Conservation (phyloP, 2,797 vertebrate genomes). For the Aythya fuligula region DNA sequence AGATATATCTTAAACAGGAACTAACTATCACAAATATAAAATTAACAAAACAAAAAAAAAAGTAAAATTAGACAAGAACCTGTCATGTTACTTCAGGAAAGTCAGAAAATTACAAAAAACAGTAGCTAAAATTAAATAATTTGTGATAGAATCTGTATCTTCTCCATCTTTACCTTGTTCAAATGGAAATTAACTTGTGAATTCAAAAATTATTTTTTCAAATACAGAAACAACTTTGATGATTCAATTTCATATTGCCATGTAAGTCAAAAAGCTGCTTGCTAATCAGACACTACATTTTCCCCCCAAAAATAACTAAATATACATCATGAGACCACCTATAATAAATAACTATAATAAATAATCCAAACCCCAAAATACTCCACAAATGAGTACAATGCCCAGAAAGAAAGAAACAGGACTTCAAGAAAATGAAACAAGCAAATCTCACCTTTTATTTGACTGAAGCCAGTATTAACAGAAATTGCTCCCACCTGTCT, state of each 20-base stretch:
- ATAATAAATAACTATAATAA: not conserved
- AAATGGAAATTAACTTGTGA: not conserved
- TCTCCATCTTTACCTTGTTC: not conserved
- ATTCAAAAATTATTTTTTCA: not conserved
- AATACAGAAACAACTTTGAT: not conserved
- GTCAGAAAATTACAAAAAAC: not conserved
- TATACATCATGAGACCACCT: not conserved
- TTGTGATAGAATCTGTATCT: not conserved
- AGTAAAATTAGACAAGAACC: not conserved
- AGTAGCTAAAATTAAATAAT: not conserved
- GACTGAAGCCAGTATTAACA: not conserved
- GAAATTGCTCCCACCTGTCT: not conserved
- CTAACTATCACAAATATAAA: not conserved
- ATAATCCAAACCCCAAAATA: not conserved
- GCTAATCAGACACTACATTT: not conserved
- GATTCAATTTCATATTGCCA: not conserved
- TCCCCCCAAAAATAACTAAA: not conserved
- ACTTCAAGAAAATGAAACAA: fast-evolving
- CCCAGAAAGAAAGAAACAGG: not conserved
- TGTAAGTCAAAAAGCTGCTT: not conserved
- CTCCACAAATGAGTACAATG: not conserved
- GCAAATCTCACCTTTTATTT: not conserved
- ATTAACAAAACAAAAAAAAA: not conserved
- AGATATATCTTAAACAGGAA: not conserved
- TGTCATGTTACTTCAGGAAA: not conserved